A percentile compares a stretch with the other conserved stretches of the same genome.
Evolutionary conservation across 2,113 vertebrate genomes (phyloP).

Genomic region (Myrmecobius fasciatus): DNA sequence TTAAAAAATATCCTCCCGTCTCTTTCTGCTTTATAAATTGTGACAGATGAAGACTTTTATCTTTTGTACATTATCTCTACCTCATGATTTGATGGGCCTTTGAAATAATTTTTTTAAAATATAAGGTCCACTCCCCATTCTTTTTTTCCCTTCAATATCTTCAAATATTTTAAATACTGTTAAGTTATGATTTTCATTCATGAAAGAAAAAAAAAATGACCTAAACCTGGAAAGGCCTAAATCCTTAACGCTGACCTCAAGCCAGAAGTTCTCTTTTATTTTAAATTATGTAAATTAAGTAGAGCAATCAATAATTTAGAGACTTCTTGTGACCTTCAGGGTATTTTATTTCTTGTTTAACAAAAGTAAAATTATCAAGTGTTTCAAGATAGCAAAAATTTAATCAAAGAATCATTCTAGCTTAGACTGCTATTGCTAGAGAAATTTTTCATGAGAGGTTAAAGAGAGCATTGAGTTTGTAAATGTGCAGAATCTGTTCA

Average conservation of each 20-base stretch:
- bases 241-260: neutral
- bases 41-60: neutral
- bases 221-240: neutral
- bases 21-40: neutral
- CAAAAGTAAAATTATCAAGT: neutral
- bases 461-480: conserved; percentile 42
- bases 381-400: neutral
- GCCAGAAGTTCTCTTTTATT: neutral
- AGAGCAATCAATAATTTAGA: neutral
- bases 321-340: neutral
- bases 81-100: neutral
- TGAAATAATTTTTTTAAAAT: neutral
- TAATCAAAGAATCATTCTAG: neutral
- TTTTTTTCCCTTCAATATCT: neutral
- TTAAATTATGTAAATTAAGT: conserved; percentile 16
- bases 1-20: neutral
- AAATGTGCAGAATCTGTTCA: conserved; percentile 62
- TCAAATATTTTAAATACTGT: neutral
- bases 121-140: neutral
- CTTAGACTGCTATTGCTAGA: neutral
- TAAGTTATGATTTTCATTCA: conserved; percentile 6
- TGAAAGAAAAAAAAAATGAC: neutral
- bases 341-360: conserved; percentile 38
- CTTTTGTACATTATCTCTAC: neutral
- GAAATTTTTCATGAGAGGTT: conserved; percentile 54